Evolutionary conservation across 2,797 vertebrate species (phyloP).

Genomic region (Platyrinchus mystaceus): DNA sequence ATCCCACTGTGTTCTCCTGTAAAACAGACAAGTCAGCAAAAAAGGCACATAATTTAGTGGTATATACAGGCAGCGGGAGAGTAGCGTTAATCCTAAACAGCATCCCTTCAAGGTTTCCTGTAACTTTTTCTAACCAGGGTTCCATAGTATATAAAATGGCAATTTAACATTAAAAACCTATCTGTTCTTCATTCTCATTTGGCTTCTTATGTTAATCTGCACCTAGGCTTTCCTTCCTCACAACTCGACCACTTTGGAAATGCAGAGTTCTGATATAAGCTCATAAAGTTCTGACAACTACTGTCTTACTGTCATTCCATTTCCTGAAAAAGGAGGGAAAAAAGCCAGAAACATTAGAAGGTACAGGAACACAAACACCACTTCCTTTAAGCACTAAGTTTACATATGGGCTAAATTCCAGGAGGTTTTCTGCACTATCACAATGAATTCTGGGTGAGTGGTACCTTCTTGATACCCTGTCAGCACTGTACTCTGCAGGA

Average conservation of each 20-base stretch:
- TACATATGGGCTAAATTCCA: neutral
- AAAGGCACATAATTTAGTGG: neutral
- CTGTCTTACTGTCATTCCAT: neutral
- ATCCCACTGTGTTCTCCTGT: neutral
- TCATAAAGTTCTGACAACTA: neutral
- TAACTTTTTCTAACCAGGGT: neutral
- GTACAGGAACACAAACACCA: neutral
- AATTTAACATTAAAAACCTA: neutral
- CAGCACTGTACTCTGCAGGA: neutral
- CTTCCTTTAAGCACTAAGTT: neutral
- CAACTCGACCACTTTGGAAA: neutral
- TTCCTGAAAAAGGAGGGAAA: neutral
- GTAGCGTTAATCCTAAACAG: neutral
- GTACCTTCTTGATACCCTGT: neutral
- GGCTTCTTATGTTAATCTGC: neutral
- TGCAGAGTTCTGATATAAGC: neutral
- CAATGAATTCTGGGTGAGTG: neutral
- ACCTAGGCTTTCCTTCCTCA: neutral
- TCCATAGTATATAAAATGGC: neutral
- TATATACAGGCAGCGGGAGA: neutral
- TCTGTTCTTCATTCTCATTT: neutral
- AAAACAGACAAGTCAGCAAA: neutral
- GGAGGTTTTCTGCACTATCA: neutral
- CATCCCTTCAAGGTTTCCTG: neutral
- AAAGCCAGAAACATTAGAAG: neutral